Percentiles rank a stretch among this genome's conserved stretches.
These are phyloP conservation scores for Miltochrista miniata DNA, from an alignment of 2,888 invertebrate genomes.

Conservation along the genomic window DNA sequence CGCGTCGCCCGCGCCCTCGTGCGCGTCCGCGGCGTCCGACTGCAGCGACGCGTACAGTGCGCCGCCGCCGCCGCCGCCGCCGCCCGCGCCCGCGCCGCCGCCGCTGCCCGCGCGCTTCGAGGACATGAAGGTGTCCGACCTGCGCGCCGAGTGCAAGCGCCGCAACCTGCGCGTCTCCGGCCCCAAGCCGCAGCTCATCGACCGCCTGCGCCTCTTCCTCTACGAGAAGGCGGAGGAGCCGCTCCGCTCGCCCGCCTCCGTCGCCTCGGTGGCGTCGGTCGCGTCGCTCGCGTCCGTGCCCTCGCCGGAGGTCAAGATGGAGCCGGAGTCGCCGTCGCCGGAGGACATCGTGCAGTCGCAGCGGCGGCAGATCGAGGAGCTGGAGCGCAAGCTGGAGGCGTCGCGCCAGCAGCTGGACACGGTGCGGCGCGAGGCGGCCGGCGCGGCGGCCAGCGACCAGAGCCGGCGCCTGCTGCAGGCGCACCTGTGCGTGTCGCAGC, in stretches of 20 bases:
- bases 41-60: constrained; percentile 64
- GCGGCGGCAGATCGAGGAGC: constrained; percentile 91
- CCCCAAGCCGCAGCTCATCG: constrained; percentile 97
- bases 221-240: constrained; percentile 76
- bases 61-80: constrained; percentile 78
- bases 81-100: constrained; percentile 71
- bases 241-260: constrained; percentile 72
- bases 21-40: constrained; percentile 66
- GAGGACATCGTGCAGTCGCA: constrained; percentile 93
- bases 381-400: constrained; percentile 91
- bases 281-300: constrained; percentile 50
- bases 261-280: constrained; percentile 55
- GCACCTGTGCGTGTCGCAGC: constrained; percentile 76
- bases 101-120: constrained; percentile 88
- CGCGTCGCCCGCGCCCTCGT: constrained; percentile 81
- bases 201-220: constrained; percentile 91
- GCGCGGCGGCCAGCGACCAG: constrained; percentile 75
- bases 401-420: constrained; percentile 91
- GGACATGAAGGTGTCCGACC: constrained; percentile 97
- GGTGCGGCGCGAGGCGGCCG: constrained; percentile 84
- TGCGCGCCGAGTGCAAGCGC: constrained; percentile 96
- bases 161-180: constrained; percentile 98
- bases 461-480: constrained; percentile 85
- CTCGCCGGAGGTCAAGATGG: constrained; percentile 31
- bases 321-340: constrained; percentile 64